Percentiles rank a stretch among this genome's conserved stretches.
phyloP scores from a whole-genome alignment of 2,888 invertebrate genomes.

The Drosophila incognita region DNA sequence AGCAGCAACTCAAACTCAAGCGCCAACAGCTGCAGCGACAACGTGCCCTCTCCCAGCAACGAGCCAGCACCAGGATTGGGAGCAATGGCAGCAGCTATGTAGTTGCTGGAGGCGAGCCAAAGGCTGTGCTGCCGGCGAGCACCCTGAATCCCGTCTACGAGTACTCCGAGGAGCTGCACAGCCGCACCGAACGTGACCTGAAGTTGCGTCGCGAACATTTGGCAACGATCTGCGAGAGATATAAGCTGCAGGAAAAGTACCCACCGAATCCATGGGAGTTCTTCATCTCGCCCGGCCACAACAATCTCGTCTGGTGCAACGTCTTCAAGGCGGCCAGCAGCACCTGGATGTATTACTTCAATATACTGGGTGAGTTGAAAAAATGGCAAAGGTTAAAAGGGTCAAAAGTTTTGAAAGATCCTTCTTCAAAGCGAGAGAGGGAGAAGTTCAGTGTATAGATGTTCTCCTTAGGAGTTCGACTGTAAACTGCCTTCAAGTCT shows the following conservation, averaged over 20 bases:
- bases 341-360: constrained; percentile 93
- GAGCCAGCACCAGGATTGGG: neutral
- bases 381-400: neutral
- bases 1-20: constrained; percentile 74
- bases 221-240: constrained; percentile 86
- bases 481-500: neutral
- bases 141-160: constrained; percentile 85
- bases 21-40: constrained; percentile 65
- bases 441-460: neutral
- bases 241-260: constrained; percentile 83
- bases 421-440: neutral
- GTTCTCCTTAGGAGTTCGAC: neutral
- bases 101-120: constrained; percentile 19
- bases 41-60: constrained; percentile 38
- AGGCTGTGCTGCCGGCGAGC: constrained; percentile 52
- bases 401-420: neutral
- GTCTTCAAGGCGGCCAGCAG: constrained; percentile 92
- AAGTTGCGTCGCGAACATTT: constrained; percentile 85
- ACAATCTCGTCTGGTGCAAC: constrained; percentile 91
- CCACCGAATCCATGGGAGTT: constrained; percentile 90
- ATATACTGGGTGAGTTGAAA: constrained; percentile 87
- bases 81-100: constrained; percentile 31
- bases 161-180: constrained; percentile 85
- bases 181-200: constrained; percentile 86
- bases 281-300: constrained; percentile 89